Evolutionary conservation across 2,888 invertebrate species (phyloP), one percentile per base, ranked within the genome.

Genomic region (Drosophila quasianomalipes): DNA sequence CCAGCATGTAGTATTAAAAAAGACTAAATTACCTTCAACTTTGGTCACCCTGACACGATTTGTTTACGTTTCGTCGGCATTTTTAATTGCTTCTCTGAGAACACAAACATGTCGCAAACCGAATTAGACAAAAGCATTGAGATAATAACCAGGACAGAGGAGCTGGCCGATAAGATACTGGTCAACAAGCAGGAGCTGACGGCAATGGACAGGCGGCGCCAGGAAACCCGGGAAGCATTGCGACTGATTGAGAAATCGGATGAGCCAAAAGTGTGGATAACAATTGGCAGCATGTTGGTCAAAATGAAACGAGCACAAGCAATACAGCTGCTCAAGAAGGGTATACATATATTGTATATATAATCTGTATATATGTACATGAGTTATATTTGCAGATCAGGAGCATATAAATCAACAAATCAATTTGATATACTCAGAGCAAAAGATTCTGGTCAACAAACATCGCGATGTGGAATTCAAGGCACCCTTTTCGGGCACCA

Each of bases 391-490:
- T 80, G 0, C 70, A 94, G 93, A 94, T 89, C 93, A 93, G 79
- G 59, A 80, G 12, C 86, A 92, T 82, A 93, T 94, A 58, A 90
- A 91, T 47, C 80, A 79, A 10, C 92, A 93, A 85, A 93, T 93
- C 19, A 92, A 93, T 60, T 81, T 92, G 64, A 82, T 93, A 9
- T 86, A 90, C 22, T 93, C 93, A 0, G 90, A 94, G 10, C 94
- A 94, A 73, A 93, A 93, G 71, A 70, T 92, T 53, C 76, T 93
- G 67, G 91, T 93, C 0, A 93, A 93, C 65, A 87, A 93, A 58
- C 93, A 92, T 76, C 91, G 94, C 1, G 93, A 94, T 52, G 79
- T 93, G 66, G 93, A 94, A 60, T 90, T 91, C 62, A 84, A 83
- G 22, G 78, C 90, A 0, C 93, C 93, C 0, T 92, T 91, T 47